Evolutionary conservation across 2,113 vertebrate species (phyloP), one percentile per base, ranked within the genome.

Genomic region (Triplophysa tibetana): DNA sequence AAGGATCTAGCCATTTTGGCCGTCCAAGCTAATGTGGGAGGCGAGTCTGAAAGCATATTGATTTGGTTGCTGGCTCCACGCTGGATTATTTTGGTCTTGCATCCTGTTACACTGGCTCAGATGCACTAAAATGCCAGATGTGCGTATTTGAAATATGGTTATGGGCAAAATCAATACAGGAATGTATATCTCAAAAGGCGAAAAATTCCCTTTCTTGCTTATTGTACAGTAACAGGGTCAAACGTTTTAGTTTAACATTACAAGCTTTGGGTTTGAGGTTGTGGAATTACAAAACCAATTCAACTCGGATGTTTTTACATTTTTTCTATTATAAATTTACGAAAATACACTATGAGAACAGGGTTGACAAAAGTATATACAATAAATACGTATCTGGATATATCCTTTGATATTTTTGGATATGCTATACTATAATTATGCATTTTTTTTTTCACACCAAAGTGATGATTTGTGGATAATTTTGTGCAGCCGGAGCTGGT

Each of bases 11-110:
- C 61, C 75, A 65, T 26, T 66, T 54, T 65, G 65, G 75, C 75
- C 24, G 52, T 54, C 13, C 24, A 52, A 52, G 62, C 75, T 77
- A 77, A 77, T 54, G 62, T 65, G 65, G 75, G 24, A 33, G 24
- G 41, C 43, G 50, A 50, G 45, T n/a, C 62, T 77, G 62, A 19
- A 77, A 38, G 75, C n/a, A 16, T 77, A 65, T 77, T 38, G 41
- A 65, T 77, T 65, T 65, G 19, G 58, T 50, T 75, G 58, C 41
- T 75, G 73, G 73, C 58, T 75, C 58, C 73, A 63, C 1, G 3
- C 17, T 16, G 60, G 62, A 65, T 77, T 77, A 77, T 75, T 61
- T 73, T 29, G 48, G 26, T 75, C 72, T 12, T 48, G 62, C 62
- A 65, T 65, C 45, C 62, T 29, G 62, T 77, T 52, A 33, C 62